Base-by-base conservation (phyloP, 2,113 vertebrate species). In the Xenopus laevis region DNA sequence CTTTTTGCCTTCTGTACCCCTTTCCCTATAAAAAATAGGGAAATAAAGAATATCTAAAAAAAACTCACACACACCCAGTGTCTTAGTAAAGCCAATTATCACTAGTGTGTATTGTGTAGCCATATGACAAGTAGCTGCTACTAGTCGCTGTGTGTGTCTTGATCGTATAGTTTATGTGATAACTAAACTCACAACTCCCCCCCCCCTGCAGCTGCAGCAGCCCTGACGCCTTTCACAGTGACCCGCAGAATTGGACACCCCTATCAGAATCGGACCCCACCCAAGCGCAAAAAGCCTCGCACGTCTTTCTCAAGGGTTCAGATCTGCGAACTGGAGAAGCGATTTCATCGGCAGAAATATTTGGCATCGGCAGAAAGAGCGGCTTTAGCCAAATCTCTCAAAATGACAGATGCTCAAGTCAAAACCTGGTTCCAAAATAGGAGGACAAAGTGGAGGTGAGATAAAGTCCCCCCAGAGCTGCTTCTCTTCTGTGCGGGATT, bases 261-360 rank as follows among this genome's bases (percentile, higher is more conserved):
- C 0, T 98, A 98, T 88, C 97, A 98, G 89, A 98, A 99, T 91
- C 92, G 96, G 63, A 98, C 97, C 0, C 97, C 97, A 0, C 97
- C 97, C 64, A 98, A 98, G 83, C 89, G 97, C 73, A 99, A 98
- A 92, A 98, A 98, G 88, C 96, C 97, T 0, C 94, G 97, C 70
- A 98, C 97, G 0, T 98, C 96, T 57, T 98, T 99, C 87, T 94
- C 91, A 66, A 93, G 97, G 4, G 93, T 95, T 74, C 97, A 98
- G 92, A 97, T 98, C 90, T 97, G 96, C 0, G 97, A 98, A 88
- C 89, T 99, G 86, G 97, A 98, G 88, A 95, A 96, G 58, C 95
- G 96, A 30, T 93, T 93, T 79, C 91, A 93, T 78, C 88, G 92
- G 71, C 92, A 93, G 81, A 93, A 87, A 75, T 91, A 89, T 85